Conservation (phyloP, 1,140 invertebrate genomes). For the Drusus annulatus region DNA sequence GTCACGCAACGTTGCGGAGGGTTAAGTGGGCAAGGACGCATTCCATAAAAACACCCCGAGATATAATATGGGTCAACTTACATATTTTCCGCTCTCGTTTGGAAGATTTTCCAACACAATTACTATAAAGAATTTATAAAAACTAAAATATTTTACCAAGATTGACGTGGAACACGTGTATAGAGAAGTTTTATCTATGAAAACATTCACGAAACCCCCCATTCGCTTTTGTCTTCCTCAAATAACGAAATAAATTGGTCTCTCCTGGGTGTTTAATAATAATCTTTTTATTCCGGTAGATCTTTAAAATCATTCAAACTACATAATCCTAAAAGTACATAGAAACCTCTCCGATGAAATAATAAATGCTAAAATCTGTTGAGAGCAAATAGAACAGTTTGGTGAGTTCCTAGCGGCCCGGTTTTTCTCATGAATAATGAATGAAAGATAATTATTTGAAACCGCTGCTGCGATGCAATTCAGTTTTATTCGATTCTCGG, state of each 20-base stretch:
- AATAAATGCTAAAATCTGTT: constrained; percentile 31
- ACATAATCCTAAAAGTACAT: no score
- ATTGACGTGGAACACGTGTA: background rate
- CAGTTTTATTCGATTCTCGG: constrained; percentile 41
- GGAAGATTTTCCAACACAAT: background rate
- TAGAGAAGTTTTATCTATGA: background rate
- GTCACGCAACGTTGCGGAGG: constrained; percentile 54
- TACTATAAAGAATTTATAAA: background rate
- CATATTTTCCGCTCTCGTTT: constrained; percentile 21
- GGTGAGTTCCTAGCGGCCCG: background rate
- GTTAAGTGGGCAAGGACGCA: constrained; percentile 55
- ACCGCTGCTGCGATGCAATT: constrained; percentile 28
- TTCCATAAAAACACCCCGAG: constrained; percentile 53
- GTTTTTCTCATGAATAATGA: constrained; percentile 46
- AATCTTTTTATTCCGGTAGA: background rate
- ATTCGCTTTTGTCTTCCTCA: no score
- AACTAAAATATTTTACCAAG: background rate
- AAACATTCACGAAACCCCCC: no score
- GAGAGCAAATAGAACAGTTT: constrained; percentile 39
- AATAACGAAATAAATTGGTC: no score
- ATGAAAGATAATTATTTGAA: constrained; percentile 46
- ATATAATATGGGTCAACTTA: constrained; percentile 40
- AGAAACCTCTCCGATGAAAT: constrained; percentile 13
- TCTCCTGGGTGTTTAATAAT: background rate
- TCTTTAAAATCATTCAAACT: background rate